Evolutionary conservation across 2,888 invertebrate genomes (phyloP), one percentile per base, ranked within the genome.

Genomic region (Quadriops clusia): DNA sequence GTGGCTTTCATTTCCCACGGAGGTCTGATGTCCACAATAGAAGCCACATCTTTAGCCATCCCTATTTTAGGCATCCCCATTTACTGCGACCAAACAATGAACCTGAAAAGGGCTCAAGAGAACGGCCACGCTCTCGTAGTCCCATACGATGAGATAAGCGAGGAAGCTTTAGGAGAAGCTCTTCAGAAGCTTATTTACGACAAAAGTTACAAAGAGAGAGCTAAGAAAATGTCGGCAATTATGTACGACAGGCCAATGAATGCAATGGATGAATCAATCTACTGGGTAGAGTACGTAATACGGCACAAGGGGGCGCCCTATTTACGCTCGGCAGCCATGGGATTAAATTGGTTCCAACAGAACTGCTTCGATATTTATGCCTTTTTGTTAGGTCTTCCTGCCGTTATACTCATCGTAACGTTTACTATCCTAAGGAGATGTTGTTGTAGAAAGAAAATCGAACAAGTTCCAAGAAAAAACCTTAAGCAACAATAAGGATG

Each of bases 1-100:
- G 64, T 61, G 40, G 46, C 70, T 31, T 73, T 74, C 47, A 68
- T 75, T 48, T 69, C 72, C 1, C 74, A 74, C 53, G 74, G 74
- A 4, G 74, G 74, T 4, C 57, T 72, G 21, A 63, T 72, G 33
- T 70, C 72, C 23, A 66, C 70, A 1, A 71, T 71, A 47, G 74
- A 73, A 47, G 66, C 71, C 1, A 66, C 68, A 12, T 66, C 66
- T 15, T 67, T 68, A 40, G 70, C 64, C 2, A 65, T 67, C 4
- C 69, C 70, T 1, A 64, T 69, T 53, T 44, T 71, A 17, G 68
- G 67, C 36, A 62, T 71, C 17, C 68, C 69, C 0, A 47, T 69
- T 20, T 67, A 67, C 40, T 67, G 67, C n/a, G 67, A 68, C 38
- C 55, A 57, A 27, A 37, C 38, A n/a, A 25, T 42, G 2, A 53